Percentiles rank a stretch among this genome's conserved stretches.
phyloP scores from a whole-genome alignment of 2,888 invertebrate genomes.

The Cetonia aurata region DNA sequence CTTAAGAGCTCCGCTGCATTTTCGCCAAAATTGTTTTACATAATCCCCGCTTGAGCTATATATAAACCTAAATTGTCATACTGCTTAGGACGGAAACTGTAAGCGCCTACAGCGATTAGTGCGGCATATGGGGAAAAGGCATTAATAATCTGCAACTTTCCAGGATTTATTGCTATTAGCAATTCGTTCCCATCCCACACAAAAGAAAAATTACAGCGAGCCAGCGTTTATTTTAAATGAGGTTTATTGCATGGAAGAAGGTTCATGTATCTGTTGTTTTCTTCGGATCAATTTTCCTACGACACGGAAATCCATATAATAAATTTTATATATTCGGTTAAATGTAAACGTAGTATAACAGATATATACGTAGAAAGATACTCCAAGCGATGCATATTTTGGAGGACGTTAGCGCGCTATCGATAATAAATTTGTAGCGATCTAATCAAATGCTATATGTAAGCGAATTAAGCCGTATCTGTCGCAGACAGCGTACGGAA shows the following conservation, averaged over 20 bases:
- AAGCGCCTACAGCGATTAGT: slow-evolving; percentile 3
- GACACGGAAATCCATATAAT: too few relatives aligned
- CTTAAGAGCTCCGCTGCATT: slow-evolving; percentile 14
- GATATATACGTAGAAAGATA: too few relatives aligned
- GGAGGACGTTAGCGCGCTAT: not conserved
- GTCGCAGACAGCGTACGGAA: slow-evolving; percentile 11
- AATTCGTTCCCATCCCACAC: too few relatives aligned
- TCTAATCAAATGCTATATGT: slow-evolving; percentile 23
- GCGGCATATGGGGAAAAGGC: not conserved
- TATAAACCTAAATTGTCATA: slow-evolving; percentile 23
- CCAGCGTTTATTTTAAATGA: too few relatives aligned
- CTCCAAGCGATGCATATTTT: too few relatives aligned
- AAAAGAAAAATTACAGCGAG: too few relatives aligned
- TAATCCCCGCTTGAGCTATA: slow-evolving; percentile 1
- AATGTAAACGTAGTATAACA: too few relatives aligned
- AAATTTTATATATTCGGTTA: too few relatives aligned
- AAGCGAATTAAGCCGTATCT: slow-evolving; percentile 30
- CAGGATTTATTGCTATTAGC: not conserved
- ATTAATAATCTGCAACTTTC: slow-evolving; percentile 3
- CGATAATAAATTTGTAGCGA: slow-evolving; percentile 28
- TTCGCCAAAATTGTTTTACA: slow-evolving; percentile 3
- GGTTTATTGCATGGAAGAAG: too few relatives aligned
- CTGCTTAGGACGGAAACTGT: not conserved
- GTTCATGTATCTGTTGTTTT: too few relatives aligned
- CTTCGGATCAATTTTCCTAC: too few relatives aligned